phyloP scores from a whole-genome alignment of 1,140 invertebrate species.

The Drosophila elegans region DNA sequence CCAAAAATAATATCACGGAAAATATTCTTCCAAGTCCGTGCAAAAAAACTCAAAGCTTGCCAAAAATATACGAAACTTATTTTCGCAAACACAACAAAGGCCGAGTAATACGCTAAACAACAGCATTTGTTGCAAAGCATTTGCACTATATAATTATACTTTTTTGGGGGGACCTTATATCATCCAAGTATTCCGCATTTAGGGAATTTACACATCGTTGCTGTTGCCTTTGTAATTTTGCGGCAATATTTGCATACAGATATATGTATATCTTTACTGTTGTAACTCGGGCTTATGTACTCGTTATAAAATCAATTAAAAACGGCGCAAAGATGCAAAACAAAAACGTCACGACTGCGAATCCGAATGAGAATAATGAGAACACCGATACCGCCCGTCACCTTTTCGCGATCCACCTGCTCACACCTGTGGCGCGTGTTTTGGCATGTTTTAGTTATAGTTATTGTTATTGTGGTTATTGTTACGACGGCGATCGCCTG shows the following conservation, averaged over 20 bases:
- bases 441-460: slow-evolving; percentile 12
- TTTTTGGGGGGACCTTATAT: background rate
- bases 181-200: background rate
- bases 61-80: slow-evolving; percentile 39
- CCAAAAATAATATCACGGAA: slow-evolving; percentile 25
- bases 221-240: slow-evolving; percentile 8
- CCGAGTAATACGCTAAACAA: slow-evolving; percentile 13
- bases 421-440: slow-evolving; percentile 68
- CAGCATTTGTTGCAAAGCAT: slow-evolving; percentile 11
- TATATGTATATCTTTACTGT: slow-evolving; percentile 16
- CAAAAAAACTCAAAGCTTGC: slow-evolving; percentile 34
- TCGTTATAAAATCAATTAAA: slow-evolving; percentile 58
- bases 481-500: slow-evolving; percentile 14
- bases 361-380: slow-evolving; percentile 43
- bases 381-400: slow-evolving; percentile 30
- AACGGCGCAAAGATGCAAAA: slow-evolving; percentile 42
- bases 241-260: slow-evolving; percentile 3
- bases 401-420: slow-evolving; percentile 34
- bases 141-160: slow-evolving; percentile 30
- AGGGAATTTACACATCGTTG: slow-evolving; percentile 4
- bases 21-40: slow-evolving; percentile 19
- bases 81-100: slow-evolving; percentile 39
- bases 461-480: slow-evolving; percentile 20
- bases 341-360: slow-evolving; percentile 29
- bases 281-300: slow-evolving; percentile 33